These are phyloP conservation scores for Dasypolia templi DNA, from an alignment of 2,888 invertebrate species.

Conservation along the genomic window DNA sequence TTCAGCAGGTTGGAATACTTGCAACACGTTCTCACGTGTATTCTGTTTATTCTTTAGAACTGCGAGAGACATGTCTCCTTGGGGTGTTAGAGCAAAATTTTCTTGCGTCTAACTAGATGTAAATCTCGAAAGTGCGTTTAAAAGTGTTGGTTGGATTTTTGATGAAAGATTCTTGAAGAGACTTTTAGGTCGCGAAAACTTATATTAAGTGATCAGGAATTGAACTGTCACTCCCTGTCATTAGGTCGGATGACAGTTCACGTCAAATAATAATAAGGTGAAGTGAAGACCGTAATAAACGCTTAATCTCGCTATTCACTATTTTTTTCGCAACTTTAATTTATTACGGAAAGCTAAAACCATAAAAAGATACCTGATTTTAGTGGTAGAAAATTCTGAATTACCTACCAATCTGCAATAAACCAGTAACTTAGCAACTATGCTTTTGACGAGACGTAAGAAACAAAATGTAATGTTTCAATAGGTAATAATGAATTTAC, in stretches of 20 bases:
- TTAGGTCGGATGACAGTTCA: neutral
- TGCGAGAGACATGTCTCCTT: slow-evolving; percentile 36
- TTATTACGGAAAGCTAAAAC: too few species aligned
- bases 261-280: neutral
- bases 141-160: neutral
- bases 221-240: neutral
- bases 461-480: too few species aligned
- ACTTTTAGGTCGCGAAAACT: too few species aligned
- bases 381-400: too few species aligned
- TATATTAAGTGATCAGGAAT: neutral
- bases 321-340: too few species aligned
- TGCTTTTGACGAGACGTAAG: neutral
- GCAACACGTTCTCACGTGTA: neutral
- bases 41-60: slow-evolving; percentile 35
- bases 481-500: too few species aligned
- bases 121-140: slow-evolving; percentile 8
- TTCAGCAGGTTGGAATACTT: slow-evolving; percentile 34
- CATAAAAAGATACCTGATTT: too few species aligned
- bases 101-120: slow-evolving; percentile 26
- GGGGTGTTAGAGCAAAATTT: slow-evolving; percentile 24
- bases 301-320: neutral
- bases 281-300: neutral
- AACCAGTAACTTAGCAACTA: too few species aligned
- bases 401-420: too few species aligned
- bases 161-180: too few species aligned